phyloP scores from a whole-genome alignment of 2,888 invertebrate species.

The Lutraria lutraria region DNA sequence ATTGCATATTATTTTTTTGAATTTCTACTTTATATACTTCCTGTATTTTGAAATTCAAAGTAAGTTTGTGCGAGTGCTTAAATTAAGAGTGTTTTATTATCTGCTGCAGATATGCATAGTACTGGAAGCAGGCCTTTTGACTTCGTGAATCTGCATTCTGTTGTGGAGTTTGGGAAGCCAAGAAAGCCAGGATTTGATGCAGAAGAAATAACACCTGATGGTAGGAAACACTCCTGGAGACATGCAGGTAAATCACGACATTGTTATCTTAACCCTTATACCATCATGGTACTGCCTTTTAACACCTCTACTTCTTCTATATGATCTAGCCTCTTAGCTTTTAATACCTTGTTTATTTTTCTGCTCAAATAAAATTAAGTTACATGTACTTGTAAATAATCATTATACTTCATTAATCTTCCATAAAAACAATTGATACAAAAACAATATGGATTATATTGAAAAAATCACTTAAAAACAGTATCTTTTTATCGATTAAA shows the following conservation, averaged over 20 bases:
- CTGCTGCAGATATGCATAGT: neutral
- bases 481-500: no score
- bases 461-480: no score
- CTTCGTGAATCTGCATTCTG: neutral
- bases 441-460: no score
- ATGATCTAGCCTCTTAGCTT: no score
- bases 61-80: neutral
- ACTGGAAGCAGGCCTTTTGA: neutral
- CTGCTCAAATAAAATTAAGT: no score
- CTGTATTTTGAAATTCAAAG: neutral
- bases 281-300: no score
- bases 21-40: neutral
- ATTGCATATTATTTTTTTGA: neutral
- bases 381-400: no score
- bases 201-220: conserved; percentile 4
- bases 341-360: no score
- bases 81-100: neutral
- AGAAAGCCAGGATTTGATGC: neutral
- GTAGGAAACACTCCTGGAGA: neutral
- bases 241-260: neutral
- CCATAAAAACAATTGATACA: no score
- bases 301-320: no score
- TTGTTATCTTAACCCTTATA: neutral
- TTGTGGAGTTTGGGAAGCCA: neutral
- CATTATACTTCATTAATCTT: no score